A percentile compares a stretch with the other conserved stretches of the same genome.
These are phyloP conservation scores for Drosophila simulans DNA, from an alignment of 1,140 invertebrate genomes.

Conservation along the genomic window DNA sequence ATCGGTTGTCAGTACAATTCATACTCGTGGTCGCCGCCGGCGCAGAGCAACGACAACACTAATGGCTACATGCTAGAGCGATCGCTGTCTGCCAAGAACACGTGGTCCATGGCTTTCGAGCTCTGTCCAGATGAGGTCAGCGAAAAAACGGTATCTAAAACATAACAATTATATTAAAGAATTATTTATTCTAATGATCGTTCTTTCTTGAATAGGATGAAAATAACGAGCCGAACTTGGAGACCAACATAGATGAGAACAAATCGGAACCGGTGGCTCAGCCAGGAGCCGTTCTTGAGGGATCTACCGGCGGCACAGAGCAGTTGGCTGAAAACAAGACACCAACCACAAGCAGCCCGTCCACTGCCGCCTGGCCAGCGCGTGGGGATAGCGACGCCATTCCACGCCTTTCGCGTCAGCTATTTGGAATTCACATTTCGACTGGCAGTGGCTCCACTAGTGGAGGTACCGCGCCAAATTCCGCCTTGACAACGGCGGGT, in stretches of 20 bases:
- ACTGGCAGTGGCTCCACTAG: slow-evolving; percentile 12
- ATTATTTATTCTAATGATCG: slow-evolving; percentile 3
- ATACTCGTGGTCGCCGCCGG: slow-evolving; percentile 97
- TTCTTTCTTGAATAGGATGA: slow-evolving; percentile 73
- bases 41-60: slow-evolving; percentile 96
- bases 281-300: slow-evolving; percentile 14
- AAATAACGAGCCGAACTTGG: slow-evolving; percentile 82
- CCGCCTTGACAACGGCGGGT: slow-evolving; percentile 26
- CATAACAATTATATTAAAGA: not conserved
- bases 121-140: slow-evolving; percentile 92
- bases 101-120: slow-evolving; percentile 93
- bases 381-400: slow-evolving; percentile 56
- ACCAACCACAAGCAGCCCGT: slow-evolving; percentile 35
- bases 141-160: slow-evolving; percentile 65
- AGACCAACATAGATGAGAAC: slow-evolving; percentile 71
- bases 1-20: slow-evolving; percentile 88
- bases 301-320: slow-evolving; percentile 14
- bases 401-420: slow-evolving; percentile 59
- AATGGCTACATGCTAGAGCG: slow-evolving; percentile 98
- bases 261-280: slow-evolving; percentile 51
- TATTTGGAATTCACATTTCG: slow-evolving; percentile 53
- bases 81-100: slow-evolving; percentile 96
- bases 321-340: slow-evolving; percentile 50
- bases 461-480: slow-evolving; percentile 17
- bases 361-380: slow-evolving; percentile 59